Evolutionary conservation across 2,113 vertebrate species (phyloP).

Genomic region (Octodon degus): DNA sequence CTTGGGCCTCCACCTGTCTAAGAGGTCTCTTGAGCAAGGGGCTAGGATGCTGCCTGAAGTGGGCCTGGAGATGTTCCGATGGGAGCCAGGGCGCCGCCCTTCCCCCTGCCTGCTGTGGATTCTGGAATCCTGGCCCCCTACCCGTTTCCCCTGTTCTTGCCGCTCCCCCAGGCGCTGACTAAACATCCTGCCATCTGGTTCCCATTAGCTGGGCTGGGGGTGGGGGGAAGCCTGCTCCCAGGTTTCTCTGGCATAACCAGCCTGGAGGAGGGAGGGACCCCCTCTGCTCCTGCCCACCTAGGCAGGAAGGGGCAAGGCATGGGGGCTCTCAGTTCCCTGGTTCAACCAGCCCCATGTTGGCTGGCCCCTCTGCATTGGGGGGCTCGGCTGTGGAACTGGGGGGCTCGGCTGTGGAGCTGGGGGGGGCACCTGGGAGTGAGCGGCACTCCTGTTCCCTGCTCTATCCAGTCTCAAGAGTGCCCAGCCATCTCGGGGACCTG

Average conservation of each 20-base stretch:
- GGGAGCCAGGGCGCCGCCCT: slow-evolving; percentile 9
- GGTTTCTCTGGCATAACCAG: slow-evolving; percentile 73
- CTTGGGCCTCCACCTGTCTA: not conserved
- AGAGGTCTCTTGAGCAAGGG: not conserved
- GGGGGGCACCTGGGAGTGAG: not conserved
- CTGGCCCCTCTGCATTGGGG: not conserved
- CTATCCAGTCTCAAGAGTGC: not conserved
- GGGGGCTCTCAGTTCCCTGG: not conserved
- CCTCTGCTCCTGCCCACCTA: slow-evolving; percentile 58
- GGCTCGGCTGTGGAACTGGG: not conserved
- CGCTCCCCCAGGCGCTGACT: slow-evolving; percentile 78
- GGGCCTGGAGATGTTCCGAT: not conserved
- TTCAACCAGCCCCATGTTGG: not conserved
- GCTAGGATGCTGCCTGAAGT: not conserved
- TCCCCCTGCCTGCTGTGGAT: slow-evolving; percentile 52
- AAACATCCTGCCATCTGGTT: slow-evolving; percentile 84
- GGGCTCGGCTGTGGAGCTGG: not conserved
- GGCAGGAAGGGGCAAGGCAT: slow-evolving; percentile 55
- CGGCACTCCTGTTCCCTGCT: not conserved
- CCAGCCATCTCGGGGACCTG: not conserved
- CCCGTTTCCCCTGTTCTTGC: slow-evolving; percentile 72
- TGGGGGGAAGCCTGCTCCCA: slow-evolving; percentile 72
- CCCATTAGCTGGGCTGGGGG: slow-evolving; percentile 77
- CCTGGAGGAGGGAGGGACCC: slow-evolving; percentile 58
- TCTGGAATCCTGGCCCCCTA: slow-evolving; percentile 80